phyloP scores from a whole-genome alignment of 2,888 invertebrate species.

The Tachina lurida region DNA sequence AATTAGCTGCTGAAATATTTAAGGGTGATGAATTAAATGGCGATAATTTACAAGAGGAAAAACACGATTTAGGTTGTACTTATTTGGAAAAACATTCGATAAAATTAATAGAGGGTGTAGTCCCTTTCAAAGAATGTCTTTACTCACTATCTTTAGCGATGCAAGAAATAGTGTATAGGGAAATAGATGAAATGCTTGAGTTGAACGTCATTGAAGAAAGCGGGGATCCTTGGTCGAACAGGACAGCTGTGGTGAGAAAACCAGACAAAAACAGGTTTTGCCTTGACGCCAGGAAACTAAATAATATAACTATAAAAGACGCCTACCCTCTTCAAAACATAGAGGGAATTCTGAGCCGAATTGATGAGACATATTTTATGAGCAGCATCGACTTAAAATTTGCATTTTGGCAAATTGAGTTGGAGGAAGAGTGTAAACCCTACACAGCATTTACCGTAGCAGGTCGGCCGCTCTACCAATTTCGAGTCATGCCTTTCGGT shows the following conservation, averaged over 20 bases:
- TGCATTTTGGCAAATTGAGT: slow-evolving; percentile 51
- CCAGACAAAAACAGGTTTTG: slow-evolving; percentile 73
- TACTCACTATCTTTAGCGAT: slow-evolving; percentile 69
- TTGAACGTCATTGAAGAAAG: slow-evolving; percentile 75
- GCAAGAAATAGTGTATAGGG: slow-evolving; percentile 68
- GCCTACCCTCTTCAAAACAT: slow-evolving; percentile 25
- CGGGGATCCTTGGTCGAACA: slow-evolving; percentile 73
- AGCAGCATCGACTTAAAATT: slow-evolving; percentile 46
- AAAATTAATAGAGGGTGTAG: slow-evolving; percentile 54
- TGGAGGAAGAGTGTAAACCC: slow-evolving; percentile 39
- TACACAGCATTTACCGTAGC: slow-evolving; percentile 59
- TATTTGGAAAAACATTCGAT: slow-evolving; percentile 55
- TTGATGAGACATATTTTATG: neutral
- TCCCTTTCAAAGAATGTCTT: slow-evolving; percentile 62
- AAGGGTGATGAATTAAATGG: neutral
- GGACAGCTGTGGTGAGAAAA: slow-evolving; percentile 75
- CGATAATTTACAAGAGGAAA: slow-evolving; percentile 12
- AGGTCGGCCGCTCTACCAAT: too few relatives aligned
- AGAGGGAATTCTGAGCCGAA: too few relatives aligned
- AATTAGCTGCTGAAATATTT: slow-evolving; percentile 27
- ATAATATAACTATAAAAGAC: slow-evolving; percentile 65
- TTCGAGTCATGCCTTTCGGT: too few relatives aligned
- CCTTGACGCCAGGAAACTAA: slow-evolving; percentile 75
- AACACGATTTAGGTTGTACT: slow-evolving; percentile 54
- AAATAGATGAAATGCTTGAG: slow-evolving; percentile 76